Percentiles rank a stretch among this genome's conserved stretches.
Conservation (phyloP, 1,140 invertebrate species). For the Campoletis sonorensis region DNA sequence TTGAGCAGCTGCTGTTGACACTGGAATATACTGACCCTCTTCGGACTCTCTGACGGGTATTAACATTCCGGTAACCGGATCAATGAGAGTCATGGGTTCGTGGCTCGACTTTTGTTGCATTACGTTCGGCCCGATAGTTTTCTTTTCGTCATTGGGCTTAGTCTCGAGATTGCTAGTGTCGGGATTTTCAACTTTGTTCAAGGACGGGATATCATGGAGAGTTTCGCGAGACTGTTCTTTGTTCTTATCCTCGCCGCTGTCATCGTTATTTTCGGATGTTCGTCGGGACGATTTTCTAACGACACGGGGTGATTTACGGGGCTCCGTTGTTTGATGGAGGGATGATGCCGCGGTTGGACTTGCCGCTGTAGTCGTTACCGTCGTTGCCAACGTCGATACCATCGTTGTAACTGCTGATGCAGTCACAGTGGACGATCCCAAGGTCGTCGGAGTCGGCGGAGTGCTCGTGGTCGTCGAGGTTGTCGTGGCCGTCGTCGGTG, state of each 20-base stretch:
- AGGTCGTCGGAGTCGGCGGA: conserved; percentile 51
- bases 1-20: conserved; percentile 71
- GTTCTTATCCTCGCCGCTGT: conserved; percentile 79
- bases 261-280: conserved; percentile 80
- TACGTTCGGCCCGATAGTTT: conserved; percentile 24
- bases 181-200: conserved; percentile 54
- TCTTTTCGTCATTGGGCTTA: conserved; percentile 50
- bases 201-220: conserved; percentile 49
- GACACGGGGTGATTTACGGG: conserved; percentile 81
- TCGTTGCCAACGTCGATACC: conserved; percentile 16
- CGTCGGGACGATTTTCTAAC: conserved; percentile 79
- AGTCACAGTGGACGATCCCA: not conserved
- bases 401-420: conserved; percentile 57
- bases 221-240: conserved; percentile 61
- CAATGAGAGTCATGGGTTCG: conserved; percentile 82
- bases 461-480: not conserved
- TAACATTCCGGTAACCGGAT: conserved; percentile 86
- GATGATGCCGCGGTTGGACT: not conserved
- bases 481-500: conserved; percentile 34
- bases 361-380: conserved; percentile 50
- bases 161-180: not conserved
- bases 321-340: conserved; percentile 63
- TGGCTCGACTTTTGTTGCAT: conserved; percentile 60
- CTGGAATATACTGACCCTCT: conserved; percentile 84
- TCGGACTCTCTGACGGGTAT: conserved; percentile 84